These are phyloP conservation scores for Pararge aegeria DNA, from an alignment of 1,140 invertebrate species.

Conservation along the genomic window DNA sequence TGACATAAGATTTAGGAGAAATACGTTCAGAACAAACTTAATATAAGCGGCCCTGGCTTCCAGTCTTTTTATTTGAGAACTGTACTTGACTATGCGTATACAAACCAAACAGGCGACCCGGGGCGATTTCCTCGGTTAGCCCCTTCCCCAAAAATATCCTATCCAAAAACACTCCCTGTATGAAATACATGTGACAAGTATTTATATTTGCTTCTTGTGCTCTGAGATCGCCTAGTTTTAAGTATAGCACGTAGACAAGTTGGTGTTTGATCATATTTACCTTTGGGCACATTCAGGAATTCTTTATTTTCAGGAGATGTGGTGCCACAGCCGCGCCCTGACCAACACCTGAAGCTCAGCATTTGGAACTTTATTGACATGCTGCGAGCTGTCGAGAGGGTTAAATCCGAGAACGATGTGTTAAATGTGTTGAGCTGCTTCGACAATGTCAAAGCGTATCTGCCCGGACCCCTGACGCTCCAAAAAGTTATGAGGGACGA, in stretches of 20 bases:
- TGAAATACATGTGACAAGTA: neutral
- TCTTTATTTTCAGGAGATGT: conserved; percentile 53
- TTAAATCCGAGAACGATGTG: conserved; percentile 66
- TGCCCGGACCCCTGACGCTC: conserved; percentile 83
- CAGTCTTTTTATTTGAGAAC: too few relatives aligned
- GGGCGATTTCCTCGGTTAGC: too few relatives aligned
- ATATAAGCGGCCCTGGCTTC: too few relatives aligned
- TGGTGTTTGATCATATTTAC: conserved; percentile 38
- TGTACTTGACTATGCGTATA: too few relatives aligned
- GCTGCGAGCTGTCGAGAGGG: conserved; percentile 56
- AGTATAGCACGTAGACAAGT: conserved; percentile 9
- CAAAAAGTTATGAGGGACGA: conserved; percentile 78
- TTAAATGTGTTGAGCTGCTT: conserved; percentile 53
- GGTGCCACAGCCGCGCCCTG: neutral
- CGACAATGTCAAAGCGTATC: conserved; percentile 41
- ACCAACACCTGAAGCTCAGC: conserved; percentile 13
- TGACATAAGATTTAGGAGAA: too few relatives aligned
- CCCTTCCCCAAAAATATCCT: neutral
- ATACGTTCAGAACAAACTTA: too few relatives aligned
- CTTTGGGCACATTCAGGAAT: conserved; percentile 72
- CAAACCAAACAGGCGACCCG: too few relatives aligned
- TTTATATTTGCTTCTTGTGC: neutral
- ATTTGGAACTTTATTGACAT: conserved; percentile 27
- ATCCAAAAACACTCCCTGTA: neutral
- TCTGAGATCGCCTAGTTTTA: neutral